Evolutionary conservation across 30 jellyfish, hydroid and myxozoan species (phyloP).

Genomic region (Aurelia coerulea): DNA sequence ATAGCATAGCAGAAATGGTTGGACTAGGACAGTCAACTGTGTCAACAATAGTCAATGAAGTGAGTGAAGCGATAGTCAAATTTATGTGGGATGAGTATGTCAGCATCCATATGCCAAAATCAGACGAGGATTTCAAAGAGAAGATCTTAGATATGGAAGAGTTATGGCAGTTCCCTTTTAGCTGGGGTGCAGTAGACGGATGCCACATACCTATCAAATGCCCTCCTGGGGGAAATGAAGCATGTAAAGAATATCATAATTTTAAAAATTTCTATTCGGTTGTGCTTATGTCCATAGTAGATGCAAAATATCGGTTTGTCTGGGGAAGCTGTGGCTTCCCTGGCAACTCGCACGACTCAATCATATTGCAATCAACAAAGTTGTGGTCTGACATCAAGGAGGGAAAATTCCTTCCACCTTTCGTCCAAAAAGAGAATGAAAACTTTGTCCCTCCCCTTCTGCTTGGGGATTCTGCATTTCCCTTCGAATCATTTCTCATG

Average conservation of each 20-base stretch:
- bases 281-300: slow-evolving; percentile 79
- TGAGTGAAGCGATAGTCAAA: slow-evolving; percentile 45
- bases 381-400: slow-evolving; percentile 60
- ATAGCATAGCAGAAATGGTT: slow-evolving; percentile 56
- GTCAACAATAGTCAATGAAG: slow-evolving; percentile 45
- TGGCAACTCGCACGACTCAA: slow-evolving; percentile 73
- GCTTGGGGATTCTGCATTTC: slow-evolving; percentile 79
- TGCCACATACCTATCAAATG: slow-evolving; percentile 75
- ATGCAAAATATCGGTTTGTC: slow-evolving; percentile 66
- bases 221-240: slow-evolving; percentile 69
- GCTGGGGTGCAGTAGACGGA: slow-evolving; percentile 83
- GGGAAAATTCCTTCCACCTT: slow-evolving; percentile 49
- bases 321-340: slow-evolving; percentile 91
- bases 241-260: slow-evolving; percentile 70
- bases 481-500: slow-evolving; percentile 46
- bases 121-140: slow-evolving; percentile 20
- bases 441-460: slow-evolving; percentile 51
- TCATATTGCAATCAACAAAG: slow-evolving; percentile 68
- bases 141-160: slow-evolving; percentile 17
- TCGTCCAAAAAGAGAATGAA: slow-evolving; percentile 27
- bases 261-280: slow-evolving; percentile 69
- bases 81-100: slow-evolving; percentile 35
- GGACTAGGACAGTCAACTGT: slow-evolving; percentile 69
- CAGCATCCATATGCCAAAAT: slow-evolving; percentile 8
- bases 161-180: slow-evolving; percentile 76